Percentiles rank a stretch among this genome's conserved stretches.
Evolutionary conservation across 2,888 invertebrate species (phyloP).

Genomic region (Celastrina argiolus): DNA sequence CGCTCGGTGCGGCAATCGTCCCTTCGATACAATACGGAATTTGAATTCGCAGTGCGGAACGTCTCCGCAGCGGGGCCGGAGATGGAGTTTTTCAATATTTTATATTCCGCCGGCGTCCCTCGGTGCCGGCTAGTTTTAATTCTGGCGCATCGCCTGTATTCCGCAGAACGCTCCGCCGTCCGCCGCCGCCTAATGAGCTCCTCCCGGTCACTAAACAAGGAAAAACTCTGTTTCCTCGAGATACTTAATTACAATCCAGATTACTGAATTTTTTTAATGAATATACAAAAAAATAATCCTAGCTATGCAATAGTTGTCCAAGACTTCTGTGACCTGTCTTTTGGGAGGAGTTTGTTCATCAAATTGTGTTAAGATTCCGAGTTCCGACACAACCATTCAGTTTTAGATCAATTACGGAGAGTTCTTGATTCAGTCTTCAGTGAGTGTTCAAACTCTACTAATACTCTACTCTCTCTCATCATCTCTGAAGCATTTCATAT

Average conservation of each 20-base stretch:
- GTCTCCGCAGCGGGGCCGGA: slow-evolving; percentile 37
- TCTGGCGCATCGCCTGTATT: slow-evolving; percentile 27
- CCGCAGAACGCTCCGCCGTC: slow-evolving; percentile 2
- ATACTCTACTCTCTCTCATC: no score
- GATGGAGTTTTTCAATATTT: slow-evolving; percentile 35
- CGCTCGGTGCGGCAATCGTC: slow-evolving; percentile 25
- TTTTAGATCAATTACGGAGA: no score
- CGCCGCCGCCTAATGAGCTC: slow-evolving; percentile 7
- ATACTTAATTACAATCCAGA: background rate
- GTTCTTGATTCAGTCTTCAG: no score
- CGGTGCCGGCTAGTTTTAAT: slow-evolving; percentile 38
- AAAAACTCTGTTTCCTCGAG: slow-evolving; percentile 3
- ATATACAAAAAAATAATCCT: background rate
- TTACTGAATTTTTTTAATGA: background rate
- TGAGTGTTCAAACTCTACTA: no score
- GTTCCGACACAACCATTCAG: no score
- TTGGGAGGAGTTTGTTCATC: background rate
- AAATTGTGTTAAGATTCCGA: no score
- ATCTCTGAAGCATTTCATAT: no score
- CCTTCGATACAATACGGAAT: slow-evolving; percentile 51
- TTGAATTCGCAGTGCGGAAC: slow-evolving; percentile 47
- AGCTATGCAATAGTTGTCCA: background rate
- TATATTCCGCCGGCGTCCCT: slow-evolving; percentile 37
- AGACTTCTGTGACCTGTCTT: background rate
- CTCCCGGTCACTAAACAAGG: slow-evolving; percentile 7